Conservation (phyloP, 2,888 invertebrate species). For the Silvanus unidentatus region DNA sequence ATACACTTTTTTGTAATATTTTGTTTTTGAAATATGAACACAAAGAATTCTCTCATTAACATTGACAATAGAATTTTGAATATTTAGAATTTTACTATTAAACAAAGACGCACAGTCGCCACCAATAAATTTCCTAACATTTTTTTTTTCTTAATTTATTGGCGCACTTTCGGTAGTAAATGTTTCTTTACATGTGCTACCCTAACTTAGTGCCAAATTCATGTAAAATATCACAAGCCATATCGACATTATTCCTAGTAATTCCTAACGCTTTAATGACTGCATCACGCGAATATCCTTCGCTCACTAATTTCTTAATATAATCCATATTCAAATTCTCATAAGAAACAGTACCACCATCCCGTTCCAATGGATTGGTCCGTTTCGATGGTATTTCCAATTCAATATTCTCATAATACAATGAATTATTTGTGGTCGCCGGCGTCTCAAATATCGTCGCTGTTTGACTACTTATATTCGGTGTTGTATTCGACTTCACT, state of each 20-base stretch:
- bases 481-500: conserved; percentile 55
- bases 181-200: conserved; percentile 22
- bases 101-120: too few species aligned
- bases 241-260: conserved; percentile 87
- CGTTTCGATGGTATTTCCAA: conserved; percentile 36
- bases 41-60: too few species aligned
- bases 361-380: conserved; percentile 40
- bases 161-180: not conserved
- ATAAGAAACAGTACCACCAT: conserved; percentile 53
- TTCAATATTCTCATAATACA: conserved; percentile 31
- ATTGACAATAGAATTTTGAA: too few species aligned
- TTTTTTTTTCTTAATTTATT: too few species aligned
- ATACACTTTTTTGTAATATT: too few species aligned
- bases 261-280: conserved; percentile 89
- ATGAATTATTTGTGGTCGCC: not conserved
- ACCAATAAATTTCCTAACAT: too few species aligned
- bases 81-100: too few species aligned
- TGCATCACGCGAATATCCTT: conserved; percentile 86
- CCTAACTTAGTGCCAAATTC: conserved; percentile 36
- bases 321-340: conserved; percentile 89
- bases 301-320: conserved; percentile 79
- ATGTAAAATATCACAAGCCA: conserved; percentile 73
- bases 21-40: too few species aligned
- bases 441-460: conserved; percentile 1
- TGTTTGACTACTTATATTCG: conserved; percentile 47